Percentiles rank a stretch among this genome's conserved stretches.
Evolutionary conservation across 2,797 vertebrate genomes (phyloP).

Genomic region (Rhynchonycteris naso): DNA sequence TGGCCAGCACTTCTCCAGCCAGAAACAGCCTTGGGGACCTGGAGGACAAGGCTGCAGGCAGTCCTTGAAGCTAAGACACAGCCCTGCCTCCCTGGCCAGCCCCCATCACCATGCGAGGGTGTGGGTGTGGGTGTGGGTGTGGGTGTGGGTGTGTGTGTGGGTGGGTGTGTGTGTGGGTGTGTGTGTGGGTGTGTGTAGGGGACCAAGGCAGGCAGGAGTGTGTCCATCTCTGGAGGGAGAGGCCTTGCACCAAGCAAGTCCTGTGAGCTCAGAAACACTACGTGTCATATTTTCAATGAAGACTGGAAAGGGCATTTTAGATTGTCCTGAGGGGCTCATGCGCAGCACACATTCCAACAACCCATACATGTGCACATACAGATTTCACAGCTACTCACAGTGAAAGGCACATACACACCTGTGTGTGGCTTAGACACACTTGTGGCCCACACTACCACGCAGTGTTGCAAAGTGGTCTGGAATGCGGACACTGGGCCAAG

Average conservation of each 20-base stretch:
- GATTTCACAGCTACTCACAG: background rate
- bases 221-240: no score
- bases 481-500: accelerated
- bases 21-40: background rate
- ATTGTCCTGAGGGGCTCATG: background rate
- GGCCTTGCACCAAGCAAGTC: background rate
- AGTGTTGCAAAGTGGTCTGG: background rate
- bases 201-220: background rate
- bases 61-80: background rate
- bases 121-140: no score
- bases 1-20: background rate
- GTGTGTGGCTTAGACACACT: background rate
- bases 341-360: background rate
- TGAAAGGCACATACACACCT: no score
- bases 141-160: no score
- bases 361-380: background rate
- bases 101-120: accelerated
- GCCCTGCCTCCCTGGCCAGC: background rate
- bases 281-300: conserved; percentile 18
- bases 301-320: background rate
- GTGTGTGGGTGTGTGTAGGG: accelerated
- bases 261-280: background rate
- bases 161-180: no score
- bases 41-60: background rate
- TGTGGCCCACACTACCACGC: background rate